These are phyloP conservation scores for Stratiomys singularior DNA, from an alignment of 2,888 invertebrate species.

Conservation along the genomic window DNA sequence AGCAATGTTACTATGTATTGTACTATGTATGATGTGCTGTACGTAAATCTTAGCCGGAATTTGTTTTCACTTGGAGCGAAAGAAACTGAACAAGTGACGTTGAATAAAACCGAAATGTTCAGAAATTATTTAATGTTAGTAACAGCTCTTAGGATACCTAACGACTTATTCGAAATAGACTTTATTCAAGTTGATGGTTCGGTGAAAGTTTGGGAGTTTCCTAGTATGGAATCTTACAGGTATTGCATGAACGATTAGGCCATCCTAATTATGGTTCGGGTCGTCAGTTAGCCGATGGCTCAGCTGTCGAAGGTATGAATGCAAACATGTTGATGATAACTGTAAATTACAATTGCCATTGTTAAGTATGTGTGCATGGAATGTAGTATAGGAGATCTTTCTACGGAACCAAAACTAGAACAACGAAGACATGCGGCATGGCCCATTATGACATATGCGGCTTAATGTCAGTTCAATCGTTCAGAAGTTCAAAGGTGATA, in stretches of 20 bases:
- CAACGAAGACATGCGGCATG: no score
- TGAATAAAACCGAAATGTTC: no score
- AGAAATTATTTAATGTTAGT: no score
- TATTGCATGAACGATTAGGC: slow-evolving; percentile 4
- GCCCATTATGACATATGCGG: no score
- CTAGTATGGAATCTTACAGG: background rate
- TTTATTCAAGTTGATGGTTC: background rate
- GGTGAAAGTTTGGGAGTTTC: background rate
- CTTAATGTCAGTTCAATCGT: no score
- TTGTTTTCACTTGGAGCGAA: no score
- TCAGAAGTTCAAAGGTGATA: no score
- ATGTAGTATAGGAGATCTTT: background rate
- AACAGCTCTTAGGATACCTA: background rate
- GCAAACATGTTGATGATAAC: background rate
- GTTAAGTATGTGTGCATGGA: background rate
- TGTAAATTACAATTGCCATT: background rate
- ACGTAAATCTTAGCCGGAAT: no score
- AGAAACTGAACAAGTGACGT: no score
- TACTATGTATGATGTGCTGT: no score
- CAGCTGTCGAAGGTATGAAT: slow-evolving; percentile 1
- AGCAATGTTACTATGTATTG: no score
- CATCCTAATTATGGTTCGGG: background rate
- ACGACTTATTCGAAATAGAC: slow-evolving; percentile 9
- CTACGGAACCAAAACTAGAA: no score
- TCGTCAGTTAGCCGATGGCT: background rate